Percentiles rank a stretch among this genome's conserved stretches.
Evolutionary conservation across 2,797 vertebrate genomes (phyloP).

Genomic region (Sarcoramphus papa): DNA sequence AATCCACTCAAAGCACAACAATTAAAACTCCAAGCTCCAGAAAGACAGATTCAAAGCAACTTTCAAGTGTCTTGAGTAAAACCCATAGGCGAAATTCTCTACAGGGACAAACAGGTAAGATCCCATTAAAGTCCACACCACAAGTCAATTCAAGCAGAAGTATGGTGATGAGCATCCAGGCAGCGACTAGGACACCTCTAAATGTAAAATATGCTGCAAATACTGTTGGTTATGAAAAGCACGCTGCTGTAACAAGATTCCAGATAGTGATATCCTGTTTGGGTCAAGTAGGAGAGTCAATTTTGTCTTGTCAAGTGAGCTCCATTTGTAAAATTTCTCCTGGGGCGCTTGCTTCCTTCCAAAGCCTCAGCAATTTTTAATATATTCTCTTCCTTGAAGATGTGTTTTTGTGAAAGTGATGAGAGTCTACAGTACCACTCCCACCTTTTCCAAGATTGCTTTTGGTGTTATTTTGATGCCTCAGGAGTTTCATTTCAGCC

Average conservation of each 20-base stretch:
- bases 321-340: not conserved
- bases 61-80: conserved; percentile 1
- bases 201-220: not conserved
- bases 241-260: not conserved
- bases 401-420: not conserved
- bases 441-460: conserved; percentile 1
- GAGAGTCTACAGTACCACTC: not conserved
- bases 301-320: not conserved
- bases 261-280: not conserved
- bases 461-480: conserved; percentile 10
- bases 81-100: not conserved
- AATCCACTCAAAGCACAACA: not conserved
- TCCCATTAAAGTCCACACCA: not conserved
- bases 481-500: conserved; percentile 1
- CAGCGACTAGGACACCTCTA: not conserved
- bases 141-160: not conserved
- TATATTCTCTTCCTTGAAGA: conserved; percentile 3
- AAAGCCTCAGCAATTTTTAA: not conserved
- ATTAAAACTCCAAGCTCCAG: not conserved
- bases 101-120: conserved; percentile 12
- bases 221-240: not conserved
- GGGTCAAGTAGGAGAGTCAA: not conserved
- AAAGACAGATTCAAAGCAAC: conserved; percentile 5
- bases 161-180: not conserved
- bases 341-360: not conserved